Evolutionary conservation across 2,113 vertebrate genomes (phyloP), one percentile per base, ranked within the genome.

Genomic region (Coracopsis vasa): DNA sequence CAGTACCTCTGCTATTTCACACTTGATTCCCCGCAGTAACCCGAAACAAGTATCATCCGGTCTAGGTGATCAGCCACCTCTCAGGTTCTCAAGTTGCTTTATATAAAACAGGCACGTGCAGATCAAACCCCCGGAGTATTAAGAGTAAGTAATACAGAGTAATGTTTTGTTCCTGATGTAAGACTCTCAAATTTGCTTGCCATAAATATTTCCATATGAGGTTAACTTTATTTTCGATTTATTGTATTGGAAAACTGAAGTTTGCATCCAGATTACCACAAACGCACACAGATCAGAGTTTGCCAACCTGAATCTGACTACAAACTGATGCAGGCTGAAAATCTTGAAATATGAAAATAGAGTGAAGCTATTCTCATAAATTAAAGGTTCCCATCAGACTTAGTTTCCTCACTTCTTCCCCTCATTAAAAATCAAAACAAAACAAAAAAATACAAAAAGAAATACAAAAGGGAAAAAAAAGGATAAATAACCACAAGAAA

Each of bases 1-100:
- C 92, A 64, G 84, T 16, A 79, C n/a, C 53, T 39, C 92, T 56
- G 69, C 50, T 94, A 96, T 95, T 95, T 95, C 95, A 97, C 93
- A 94, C 79, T 80, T 84, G 29, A 81, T 61, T 80, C 81, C 81
- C 50, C 51, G 66, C 45, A 69, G 90, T 77, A 96, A 96, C 54
- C 12, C 2, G 4, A 91, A 82, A 65, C 2, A 0, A 86, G 78
- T 9, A 48, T n/a, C 94, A 95, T 90, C 94, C 88, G 17, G 88
- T 90, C 88, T 62, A 48, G 39, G 35, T 90, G 81, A 87, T 74
- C 77, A 42, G 41, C n/a, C 62, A 64, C 28, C 31, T 60, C 39
- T 33, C 1, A 0, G 6, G 7, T 56, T 69, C 78, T 86, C 67
- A 31, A 27, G 27, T 77, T 96, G 80, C 72, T 86, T 89, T 86